phyloP scores from a whole-genome alignment of 2,113 vertebrate species.

The Centrocercus urophasianus region DNA sequence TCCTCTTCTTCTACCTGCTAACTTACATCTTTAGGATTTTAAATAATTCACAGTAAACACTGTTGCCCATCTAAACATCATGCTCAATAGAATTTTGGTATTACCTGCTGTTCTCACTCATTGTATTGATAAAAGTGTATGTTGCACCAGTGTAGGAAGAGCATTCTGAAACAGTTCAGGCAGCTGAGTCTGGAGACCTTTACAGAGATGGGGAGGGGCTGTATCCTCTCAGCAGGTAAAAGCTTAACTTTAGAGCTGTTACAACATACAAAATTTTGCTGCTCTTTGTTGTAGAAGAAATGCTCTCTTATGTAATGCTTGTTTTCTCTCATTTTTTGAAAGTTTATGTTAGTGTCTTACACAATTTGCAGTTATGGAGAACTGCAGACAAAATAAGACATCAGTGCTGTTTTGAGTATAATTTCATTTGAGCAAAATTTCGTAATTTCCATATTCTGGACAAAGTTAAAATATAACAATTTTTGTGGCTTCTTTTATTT shows the following conservation, averaged over 20 bases:
- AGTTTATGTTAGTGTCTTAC: not conserved
- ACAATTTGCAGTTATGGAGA: not conserved
- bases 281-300: not conserved
- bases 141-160: not conserved
- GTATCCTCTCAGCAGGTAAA: not conserved
- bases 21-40: not conserved
- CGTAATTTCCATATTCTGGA: not conserved
- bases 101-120: not conserved
- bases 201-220: not conserved
- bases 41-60: not conserved
- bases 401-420: not conserved
- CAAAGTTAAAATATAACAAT: not conserved
- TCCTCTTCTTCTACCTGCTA: not conserved
- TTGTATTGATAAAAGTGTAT: not conserved
- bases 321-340: not conserved
- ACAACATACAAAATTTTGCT: not conserved
- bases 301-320: not conserved
- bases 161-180: not conserved
- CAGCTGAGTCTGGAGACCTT: not conserved
- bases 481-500: not conserved
- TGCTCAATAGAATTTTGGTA: not conserved
- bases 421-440: not conserved
- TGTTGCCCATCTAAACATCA: not conserved
- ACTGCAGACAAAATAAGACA: not conserved
- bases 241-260: not conserved